A percentile compares a stretch with the other conserved stretches of the same genome.
phyloP scores from a whole-genome alignment of 2,888 invertebrate genomes.

The Diarsia dahlii region DNA sequence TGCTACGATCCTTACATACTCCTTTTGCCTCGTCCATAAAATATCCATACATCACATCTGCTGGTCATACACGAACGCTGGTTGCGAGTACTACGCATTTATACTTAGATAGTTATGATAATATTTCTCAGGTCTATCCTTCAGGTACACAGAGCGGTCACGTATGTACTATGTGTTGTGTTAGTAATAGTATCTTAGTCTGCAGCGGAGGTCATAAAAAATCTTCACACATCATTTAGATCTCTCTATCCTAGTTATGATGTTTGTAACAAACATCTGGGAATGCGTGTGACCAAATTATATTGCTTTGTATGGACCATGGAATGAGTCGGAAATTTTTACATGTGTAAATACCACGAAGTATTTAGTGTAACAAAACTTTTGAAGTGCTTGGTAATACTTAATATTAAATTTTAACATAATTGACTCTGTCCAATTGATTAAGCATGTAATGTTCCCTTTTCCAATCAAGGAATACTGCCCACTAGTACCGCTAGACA shows the following conservation, averaged over 20 bases:
- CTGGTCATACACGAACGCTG: too few relatives aligned
- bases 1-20: too few relatives aligned
- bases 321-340: constrained; percentile 42
- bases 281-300: constrained; percentile 60
- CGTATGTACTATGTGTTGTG: too few relatives aligned
- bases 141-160: constrained; percentile 1
- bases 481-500: background rate
- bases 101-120: background rate
- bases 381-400: background rate
- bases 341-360: constrained; percentile 25
- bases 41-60: too few relatives aligned
- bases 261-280: constrained; percentile 53
- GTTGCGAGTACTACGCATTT: too few relatives aligned
- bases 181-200: constrained; percentile 16
- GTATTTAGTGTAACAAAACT: background rate
- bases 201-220: constrained; percentile 61
- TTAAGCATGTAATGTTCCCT: background rate
- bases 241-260: constrained; percentile 43
- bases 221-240: constrained; percentile 65
- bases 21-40: too few relatives aligned
- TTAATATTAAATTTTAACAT: background rate
- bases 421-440: background rate
- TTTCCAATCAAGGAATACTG: background rate
- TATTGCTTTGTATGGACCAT: constrained; percentile 32
- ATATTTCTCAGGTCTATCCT: background rate